A percentile compares a stretch with the other conserved stretches of the same genome.
phyloP scores from a whole-genome alignment of 2,888 invertebrate genomes.

The Phyllotreta striolata region DNA sequence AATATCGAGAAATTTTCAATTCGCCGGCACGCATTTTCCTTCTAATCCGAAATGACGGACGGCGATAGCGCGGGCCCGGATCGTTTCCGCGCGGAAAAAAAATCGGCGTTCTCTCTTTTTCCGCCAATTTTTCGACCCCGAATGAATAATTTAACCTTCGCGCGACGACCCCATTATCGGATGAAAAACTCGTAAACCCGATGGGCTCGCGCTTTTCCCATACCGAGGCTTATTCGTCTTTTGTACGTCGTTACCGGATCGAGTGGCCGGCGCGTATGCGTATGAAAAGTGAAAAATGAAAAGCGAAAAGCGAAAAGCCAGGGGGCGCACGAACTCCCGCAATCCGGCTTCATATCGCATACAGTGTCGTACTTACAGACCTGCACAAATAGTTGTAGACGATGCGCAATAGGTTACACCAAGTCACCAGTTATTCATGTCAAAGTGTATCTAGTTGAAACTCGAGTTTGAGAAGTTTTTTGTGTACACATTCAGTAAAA shows the following conservation, averaged over 20 bases:
- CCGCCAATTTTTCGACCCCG: conserved; percentile 21
- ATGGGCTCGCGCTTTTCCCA: conserved; percentile 26
- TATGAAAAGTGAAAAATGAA: conserved; percentile 15
- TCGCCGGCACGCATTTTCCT: too few relatives aligned
- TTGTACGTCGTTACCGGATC: conserved; percentile 21
- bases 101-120: conserved; percentile 20
- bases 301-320: conserved; percentile 34
- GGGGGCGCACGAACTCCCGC: conserved; percentile 3
- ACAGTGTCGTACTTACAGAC: too few relatives aligned
- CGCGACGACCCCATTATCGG: conserved; percentile 26
- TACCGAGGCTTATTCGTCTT: conserved; percentile 24
- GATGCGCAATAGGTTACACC: too few relatives aligned
- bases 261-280: too few relatives aligned
- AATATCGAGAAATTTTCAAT: too few relatives aligned
- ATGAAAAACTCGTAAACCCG: conserved; percentile 33
- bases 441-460: too few relatives aligned
- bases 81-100: conserved; percentile 18
- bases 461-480: too few relatives aligned
- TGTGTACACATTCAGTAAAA: too few relatives aligned
- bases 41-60: conserved; percentile 15
- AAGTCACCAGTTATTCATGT: too few relatives aligned
- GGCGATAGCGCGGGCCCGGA: conserved; percentile 10
- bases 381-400: too few relatives aligned
- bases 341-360: too few relatives aligned
- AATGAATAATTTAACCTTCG: conserved; percentile 32